Percentiles rank a stretch among this genome's conserved stretches.
Conservation (phyloP, 2,113 vertebrate genomes). For the Dendropsophus ebraccatus region DNA sequence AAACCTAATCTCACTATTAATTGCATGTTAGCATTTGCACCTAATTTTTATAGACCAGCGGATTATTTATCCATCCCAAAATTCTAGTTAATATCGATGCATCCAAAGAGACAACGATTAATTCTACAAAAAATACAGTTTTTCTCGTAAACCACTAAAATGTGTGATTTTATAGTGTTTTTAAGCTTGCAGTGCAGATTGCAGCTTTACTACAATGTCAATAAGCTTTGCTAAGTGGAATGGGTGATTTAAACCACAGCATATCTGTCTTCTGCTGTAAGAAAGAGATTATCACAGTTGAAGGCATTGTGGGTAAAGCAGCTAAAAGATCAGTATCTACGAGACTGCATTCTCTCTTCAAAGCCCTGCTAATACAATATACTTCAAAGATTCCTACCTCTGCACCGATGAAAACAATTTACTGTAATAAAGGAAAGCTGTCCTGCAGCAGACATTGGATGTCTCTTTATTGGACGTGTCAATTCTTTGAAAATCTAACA, state of each 20-base stretch:
- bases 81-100: background rate
- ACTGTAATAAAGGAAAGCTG: background rate
- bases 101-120: no score
- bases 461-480: background rate
- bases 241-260: conserved; percentile 15
- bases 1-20: background rate
- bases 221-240: conserved; percentile 5
- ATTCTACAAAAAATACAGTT: background rate
- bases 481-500: no score
- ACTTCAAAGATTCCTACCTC: conserved; percentile 9
- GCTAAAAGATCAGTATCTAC: background rate
- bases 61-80: background rate
- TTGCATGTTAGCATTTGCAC: no score
- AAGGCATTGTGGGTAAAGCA: conserved; percentile 8
- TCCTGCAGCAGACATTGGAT: background rate
- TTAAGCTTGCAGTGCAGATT: conserved; percentile 19
- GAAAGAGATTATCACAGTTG: conserved; percentile 34
- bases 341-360: conserved; percentile 17
- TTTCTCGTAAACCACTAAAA: background rate
- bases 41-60: background rate
- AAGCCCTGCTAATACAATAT: background rate
- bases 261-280: conserved; percentile 17
- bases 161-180: background rate
- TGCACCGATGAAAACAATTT: background rate
- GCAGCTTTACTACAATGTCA: conserved; percentile 29